Base-by-base conservation (phyloP, 2,113 vertebrate genomes). In the Philantomba maxwellii region DNA sequence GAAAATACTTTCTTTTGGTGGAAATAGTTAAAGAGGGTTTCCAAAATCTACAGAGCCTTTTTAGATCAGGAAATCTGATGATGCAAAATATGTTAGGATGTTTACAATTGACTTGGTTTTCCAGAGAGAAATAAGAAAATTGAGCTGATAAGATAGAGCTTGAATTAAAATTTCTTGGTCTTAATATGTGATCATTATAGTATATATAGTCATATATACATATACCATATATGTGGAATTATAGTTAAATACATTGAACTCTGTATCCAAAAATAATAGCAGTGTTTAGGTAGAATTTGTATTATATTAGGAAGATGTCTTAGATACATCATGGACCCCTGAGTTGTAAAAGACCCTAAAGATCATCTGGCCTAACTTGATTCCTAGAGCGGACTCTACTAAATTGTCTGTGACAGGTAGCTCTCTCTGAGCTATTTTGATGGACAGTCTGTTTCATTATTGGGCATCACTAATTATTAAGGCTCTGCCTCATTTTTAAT, bases 71-170 rank as follows among this genome's bases (percentile, higher is more conserved):
- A 93, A 92, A 97, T 73, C 91, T 87, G 51, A 49, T 88, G 23
- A 17, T 57, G 36, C 85, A 83, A 91, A 96, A 70, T 83, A 73
- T 45, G 7, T 92, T 51, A 92, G 66, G 43, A 83, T 89, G 26
- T 58, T 93, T 91, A 9, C 39, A 19, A 90, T 93, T 95, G 15
- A 80, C 4, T 89, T 49, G 14, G 4, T 94, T 96, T 94, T 89
- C 83, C 92, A 84, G 47, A 83, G 78, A 91, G 82, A 96, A 92
- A 85, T 55, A 96, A 43, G 66, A 92, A 97, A 97, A 89, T 53
- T 51, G 47, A 96, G 26, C 47, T 92, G 51, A 30, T 66, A 10
- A 85, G 23, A 77, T 81, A 91, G 87, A 94, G 17, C 70, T 47
- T 91, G 77, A 78, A 66, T 47, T 83, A 25, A 90, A 92, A 47